Evolutionary conservation across 2,888 invertebrate species (phyloP).

Genomic region (Trimorus sp.): DNA sequence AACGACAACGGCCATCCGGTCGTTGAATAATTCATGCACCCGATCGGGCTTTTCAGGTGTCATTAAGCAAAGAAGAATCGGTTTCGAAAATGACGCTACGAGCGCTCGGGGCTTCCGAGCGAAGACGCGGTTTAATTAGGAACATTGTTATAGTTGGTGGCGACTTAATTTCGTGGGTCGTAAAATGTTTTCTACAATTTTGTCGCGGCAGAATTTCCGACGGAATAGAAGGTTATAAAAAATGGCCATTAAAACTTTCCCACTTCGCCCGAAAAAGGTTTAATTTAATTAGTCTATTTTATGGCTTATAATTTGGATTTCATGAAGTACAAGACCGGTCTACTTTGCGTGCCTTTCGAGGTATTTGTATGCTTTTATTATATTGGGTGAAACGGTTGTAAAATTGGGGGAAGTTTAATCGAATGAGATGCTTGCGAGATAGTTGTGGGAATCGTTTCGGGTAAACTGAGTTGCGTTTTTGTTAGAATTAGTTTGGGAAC

Average conservation of each 20-base stretch:
- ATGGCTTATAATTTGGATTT: conserved; percentile 50
- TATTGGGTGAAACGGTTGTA: conserved; percentile 35
- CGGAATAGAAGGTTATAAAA: conserved; percentile 48
- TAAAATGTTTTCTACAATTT: conserved; percentile 48
- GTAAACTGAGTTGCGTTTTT: not conserved
- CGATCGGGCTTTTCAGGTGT: conserved; percentile 10
- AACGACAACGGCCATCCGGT: conserved; percentile 1
- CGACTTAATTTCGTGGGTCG: conserved; percentile 17
- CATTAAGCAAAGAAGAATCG: not conserved
- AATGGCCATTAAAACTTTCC: conserved; percentile 51
- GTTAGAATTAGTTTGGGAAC: not conserved
- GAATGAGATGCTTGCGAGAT: conserved; percentile 33
- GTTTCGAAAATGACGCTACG: too few relatives aligned
- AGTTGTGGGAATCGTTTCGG: conserved; percentile 23
- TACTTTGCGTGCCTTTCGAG: conserved; percentile 25
- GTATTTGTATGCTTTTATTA: conserved; percentile 33
- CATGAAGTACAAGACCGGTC: conserved; percentile 15
- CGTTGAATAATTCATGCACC: conserved; percentile 34
- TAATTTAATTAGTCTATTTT: conserved; percentile 56
- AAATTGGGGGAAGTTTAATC: conserved; percentile 35
- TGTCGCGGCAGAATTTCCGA: conserved; percentile 19
- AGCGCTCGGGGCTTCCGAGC: not conserved
- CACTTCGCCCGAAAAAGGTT: conserved; percentile 41
- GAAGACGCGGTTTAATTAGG: conserved; percentile 1
- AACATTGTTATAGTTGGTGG: not conserved